Evolutionary conservation across 1,140 invertebrate species (phyloP), one percentile per base, ranked within the genome.

Genomic region (Drosophila rufa): DNA sequence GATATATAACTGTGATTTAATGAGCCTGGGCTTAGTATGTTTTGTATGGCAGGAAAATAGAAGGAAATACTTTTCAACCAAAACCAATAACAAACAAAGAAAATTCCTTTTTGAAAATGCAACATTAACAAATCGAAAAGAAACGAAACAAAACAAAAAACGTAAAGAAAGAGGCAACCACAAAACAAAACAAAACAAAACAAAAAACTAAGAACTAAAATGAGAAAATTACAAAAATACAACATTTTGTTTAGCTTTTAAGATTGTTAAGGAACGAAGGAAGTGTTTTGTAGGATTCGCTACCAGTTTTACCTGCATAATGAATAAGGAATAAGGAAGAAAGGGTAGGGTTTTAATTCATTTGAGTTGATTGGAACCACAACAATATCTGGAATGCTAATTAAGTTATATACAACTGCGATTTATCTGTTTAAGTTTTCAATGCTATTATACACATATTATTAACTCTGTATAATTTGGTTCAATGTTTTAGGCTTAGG

Each of bases 231-330:
- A 70, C 27, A 65, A 48, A 55, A 82, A 46, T 75, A 79, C 58
- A 43, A 79, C 57, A 84, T 67, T 78, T 76, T 76, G 84, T 76
- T 67, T 86, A 91, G 74, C 50, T 61, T 9, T 55, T 91, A 91
- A 80, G 80, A 61, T 74, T 82, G 70, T 80, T 80, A 79, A 69
- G 61, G 57, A 71, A 51, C 45, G 33, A 43, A 14, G 46, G 45
- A 64, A 55, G 53, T 48, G 75, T 65, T 61, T 60, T 69, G 73
- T 80, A 77, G 64, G 74, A 69, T 74, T 80, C 77, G 89, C 89
- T 91, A 91, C 89, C 84, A 91, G 90, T 80, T 91, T 89, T 91
- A 91, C 89, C 89, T 91, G 89, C 68, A 79, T 81, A 91, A 57
- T 48, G 67, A 55, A 56, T 89, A 89, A 85, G 83, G 40, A 33